Percentiles rank a stretch among this genome's conserved stretches.
Evolutionary conservation across 1,140 invertebrate species (phyloP).

Genomic region (Littorina saxatilis): DNA sequence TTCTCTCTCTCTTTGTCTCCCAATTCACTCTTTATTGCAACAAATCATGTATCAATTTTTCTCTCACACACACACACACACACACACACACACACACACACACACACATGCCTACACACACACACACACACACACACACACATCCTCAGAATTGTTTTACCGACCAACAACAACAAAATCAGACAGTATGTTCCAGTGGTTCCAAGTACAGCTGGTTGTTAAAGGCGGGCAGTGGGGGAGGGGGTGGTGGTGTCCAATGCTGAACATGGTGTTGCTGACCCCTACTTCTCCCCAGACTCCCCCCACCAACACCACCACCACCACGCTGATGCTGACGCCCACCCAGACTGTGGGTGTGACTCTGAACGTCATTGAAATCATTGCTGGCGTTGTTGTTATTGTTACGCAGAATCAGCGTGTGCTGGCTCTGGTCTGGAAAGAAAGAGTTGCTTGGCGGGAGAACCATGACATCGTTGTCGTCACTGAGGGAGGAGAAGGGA

Average conservation of each 20-base stretch:
- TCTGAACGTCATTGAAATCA: background rate
- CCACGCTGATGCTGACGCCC: background rate
- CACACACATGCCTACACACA: background rate
- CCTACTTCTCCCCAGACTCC: background rate
- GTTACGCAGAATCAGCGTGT: background rate
- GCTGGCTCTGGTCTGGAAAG: background rate
- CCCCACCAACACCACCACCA: background rate
- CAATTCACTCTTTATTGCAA: too few species aligned
- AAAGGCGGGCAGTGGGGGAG: slow-evolving; percentile 39
- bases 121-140: background rate
- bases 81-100: background rate
- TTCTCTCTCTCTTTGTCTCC: background rate
- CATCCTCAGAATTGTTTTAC: background rate
- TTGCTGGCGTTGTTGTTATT: slow-evolving; percentile 35
- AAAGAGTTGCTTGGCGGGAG: slow-evolving; percentile 24
- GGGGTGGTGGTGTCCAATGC: slow-evolving; percentile 22
- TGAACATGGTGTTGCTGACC: slow-evolving; percentile 18
- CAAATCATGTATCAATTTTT: background rate
- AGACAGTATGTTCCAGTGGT: slow-evolving; percentile 41
- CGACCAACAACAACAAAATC: background rate
- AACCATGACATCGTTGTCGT: slow-evolving; percentile 43
- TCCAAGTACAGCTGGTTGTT: slow-evolving; percentile 49
- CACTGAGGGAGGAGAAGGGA: background rate
- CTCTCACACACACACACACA: background rate
- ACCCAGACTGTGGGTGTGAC: slow-evolving; percentile 11